Evolutionary conservation across 1,140 invertebrate genomes (phyloP).

Genomic region (Zaprionus lachaisei): DNA sequence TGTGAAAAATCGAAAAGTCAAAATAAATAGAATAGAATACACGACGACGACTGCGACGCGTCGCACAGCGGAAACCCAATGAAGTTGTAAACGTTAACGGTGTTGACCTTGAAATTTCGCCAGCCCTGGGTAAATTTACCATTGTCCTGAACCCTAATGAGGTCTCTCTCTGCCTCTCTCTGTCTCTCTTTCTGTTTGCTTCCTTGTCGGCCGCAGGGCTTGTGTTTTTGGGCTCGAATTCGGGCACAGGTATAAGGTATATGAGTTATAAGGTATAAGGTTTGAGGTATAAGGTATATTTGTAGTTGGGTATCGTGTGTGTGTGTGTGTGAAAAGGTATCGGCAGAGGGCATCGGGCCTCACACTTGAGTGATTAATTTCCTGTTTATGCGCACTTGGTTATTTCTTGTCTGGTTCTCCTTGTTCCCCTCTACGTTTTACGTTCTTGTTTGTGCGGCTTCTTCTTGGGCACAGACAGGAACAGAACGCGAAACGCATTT

Average conservation of each 20-base stretch:
- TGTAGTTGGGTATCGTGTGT: conserved; percentile 1
- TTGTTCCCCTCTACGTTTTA: conserved; percentile 22
- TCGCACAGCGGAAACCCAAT: conserved; percentile 44
- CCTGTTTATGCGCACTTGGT: conserved; percentile 75
- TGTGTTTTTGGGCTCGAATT: conserved; percentile 19
- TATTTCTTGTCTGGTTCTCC: background rate
- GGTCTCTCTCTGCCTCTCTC: conserved; percentile 14
- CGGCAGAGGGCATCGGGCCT: conserved; percentile 35
- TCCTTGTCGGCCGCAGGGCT: conserved; percentile 31
- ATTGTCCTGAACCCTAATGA: conserved; percentile 48
- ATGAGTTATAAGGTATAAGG: conserved; percentile 9
- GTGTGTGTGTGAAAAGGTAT: conserved; percentile 41
- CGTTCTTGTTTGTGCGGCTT: conserved; percentile 65
- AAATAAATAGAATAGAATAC: conserved; percentile 77
- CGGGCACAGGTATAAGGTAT: conserved; percentile 17
- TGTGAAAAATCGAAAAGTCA: conserved; percentile 79
- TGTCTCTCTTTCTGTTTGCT: conserved; percentile 18
- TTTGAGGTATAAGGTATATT: conserved; percentile 14
- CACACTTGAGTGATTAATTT: conserved; percentile 78
- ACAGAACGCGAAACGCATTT: conserved; percentile 42
- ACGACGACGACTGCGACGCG: conserved; percentile 8
- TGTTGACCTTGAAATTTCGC: conserved; percentile 62
- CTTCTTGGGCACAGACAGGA: conserved; percentile 41
- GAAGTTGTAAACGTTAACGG: conserved; percentile 66
- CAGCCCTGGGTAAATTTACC: conserved; percentile 41